Conservation (phyloP, 2,797 vertebrate species). For the Sarcophilus harrisii region DNA sequence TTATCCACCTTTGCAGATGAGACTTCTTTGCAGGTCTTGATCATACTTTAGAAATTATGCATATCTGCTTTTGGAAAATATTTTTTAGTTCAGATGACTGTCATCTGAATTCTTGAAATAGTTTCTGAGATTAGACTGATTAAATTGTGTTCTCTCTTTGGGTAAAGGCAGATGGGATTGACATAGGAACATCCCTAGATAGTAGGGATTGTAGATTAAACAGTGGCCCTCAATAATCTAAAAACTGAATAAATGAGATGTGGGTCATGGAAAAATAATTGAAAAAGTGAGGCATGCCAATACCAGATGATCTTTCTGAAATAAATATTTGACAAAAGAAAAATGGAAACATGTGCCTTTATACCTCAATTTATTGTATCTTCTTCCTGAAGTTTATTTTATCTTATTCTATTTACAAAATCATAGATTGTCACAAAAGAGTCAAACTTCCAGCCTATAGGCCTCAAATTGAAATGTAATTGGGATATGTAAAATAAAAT, state of each 20-base stretch:
- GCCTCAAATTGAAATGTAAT: neutral
- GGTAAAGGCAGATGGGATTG: neutral
- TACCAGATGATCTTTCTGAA: neutral
- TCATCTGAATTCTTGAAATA: slow-evolving; percentile 34
- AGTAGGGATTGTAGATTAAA: slow-evolving; percentile 25
- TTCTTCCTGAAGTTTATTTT: neutral
- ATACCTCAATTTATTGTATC: neutral
- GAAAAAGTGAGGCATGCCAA: neutral
- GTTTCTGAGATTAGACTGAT: slow-evolving; percentile 41
- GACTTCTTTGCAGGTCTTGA: slow-evolving; percentile 22
- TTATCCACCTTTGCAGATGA: neutral
- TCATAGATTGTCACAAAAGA: neutral
- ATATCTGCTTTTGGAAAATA: slow-evolving; percentile 32
- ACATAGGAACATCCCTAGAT: slow-evolving; percentile 19
- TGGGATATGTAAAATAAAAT: neutral
- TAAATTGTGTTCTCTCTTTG: slow-evolving; percentile 34
- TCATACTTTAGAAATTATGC: slow-evolving; percentile 49
- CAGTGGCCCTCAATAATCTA: slow-evolving; percentile 3
- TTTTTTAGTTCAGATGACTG: neutral
- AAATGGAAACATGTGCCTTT: neutral
- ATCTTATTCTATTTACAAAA: neutral
- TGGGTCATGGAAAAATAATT: neutral
- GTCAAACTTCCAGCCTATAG: neutral
- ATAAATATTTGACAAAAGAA: neutral
- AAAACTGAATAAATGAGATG: slow-evolving; percentile 45